Base-by-base conservation (phyloP, 1,140 invertebrate genomes). In the Megalopta genalis region DNA sequence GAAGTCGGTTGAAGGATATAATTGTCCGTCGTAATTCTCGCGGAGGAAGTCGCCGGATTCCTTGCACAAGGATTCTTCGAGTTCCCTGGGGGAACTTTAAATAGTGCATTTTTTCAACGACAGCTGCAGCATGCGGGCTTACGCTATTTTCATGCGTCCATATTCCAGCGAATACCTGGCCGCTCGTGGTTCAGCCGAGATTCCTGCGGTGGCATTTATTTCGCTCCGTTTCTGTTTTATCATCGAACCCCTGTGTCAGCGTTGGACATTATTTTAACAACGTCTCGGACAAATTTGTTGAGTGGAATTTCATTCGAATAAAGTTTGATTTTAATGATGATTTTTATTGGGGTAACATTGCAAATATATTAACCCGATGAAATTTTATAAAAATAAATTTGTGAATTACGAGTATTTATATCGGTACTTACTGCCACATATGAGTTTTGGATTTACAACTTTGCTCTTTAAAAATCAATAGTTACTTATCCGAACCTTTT, bases 141-240 rank as follows among this genome's bases (percentile, higher is more conserved):
- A 72, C 69, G 60, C 67, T 25, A 72, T 72, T 67, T 67, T 67
- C 63, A 23, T 60, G 23, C 70, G 52, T 65, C 39, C 49, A 52
- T 49, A n/a, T 62, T 74, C 52, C 23, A 52, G 12, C 27, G 52
- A 52, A 79, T 79, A 74, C 63, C 71, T 73, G 7, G 16, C 49
- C 62, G 39, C 9, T 79, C 12, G 37, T 57, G 52, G 66, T 39
- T 52, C 63, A 52, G 49, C 49, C 39, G 42, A 54, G 49, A 59
- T 79, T 73, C 70, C 69, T 60, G 52, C n/a, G 63, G 27, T 8
- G 77, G n/a, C 42, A 7, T 79, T 79, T 74, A 73, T 37, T 74
- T 74, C 70, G 73, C 70, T 27, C 62, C 32, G 70, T 63, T 64
- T 54, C 49, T 72, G 60, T 78, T 78, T 72, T 72, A 78, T 46